Base-by-base conservation (phyloP, 2,113 vertebrate genomes). In the Prionailurus viverrinus region DNA sequence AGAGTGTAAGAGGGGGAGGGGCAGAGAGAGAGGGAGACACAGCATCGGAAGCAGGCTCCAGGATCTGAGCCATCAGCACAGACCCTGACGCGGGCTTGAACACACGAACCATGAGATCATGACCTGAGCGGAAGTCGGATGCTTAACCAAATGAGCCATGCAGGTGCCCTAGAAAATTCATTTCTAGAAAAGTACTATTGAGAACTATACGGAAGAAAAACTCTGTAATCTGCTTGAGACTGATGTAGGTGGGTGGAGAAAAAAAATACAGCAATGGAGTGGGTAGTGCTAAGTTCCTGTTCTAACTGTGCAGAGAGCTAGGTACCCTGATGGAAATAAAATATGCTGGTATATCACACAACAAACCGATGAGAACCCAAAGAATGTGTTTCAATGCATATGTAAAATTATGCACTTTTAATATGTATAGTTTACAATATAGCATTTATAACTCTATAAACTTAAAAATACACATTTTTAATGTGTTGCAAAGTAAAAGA, bases 401-500 rank as follows among this genome's bases (percentile, higher is more conserved):
- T 13, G 58, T n/a, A 79, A 31, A 39, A n/a, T 2, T 74, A 0
- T 18, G 29, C 2, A 16, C 41, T 65, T 89, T 4, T n/a, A 88
- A 33, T 19, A 53, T 9, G 4, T 39, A 16, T 2, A 39, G 48
- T 29, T 85, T 48, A 69, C 61, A 9, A 1, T 53, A 23, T 36
- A 58, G 27, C 41, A 66, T 55, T 65, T 78, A 12, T 33, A 48
- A 19, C 53, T 83, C 41, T 12, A 3, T 31, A 27, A 65, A 69
- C 15, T 41, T 76, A 71, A 65, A 85, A 89, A 51, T 41, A 61
- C 53, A 14, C 68, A 80, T 80, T 90, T 86, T 51, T 25, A 31
- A 86, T 73, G 31, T 89, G n/a, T 48, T 86, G 55, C 15, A 45
- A 63, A 48, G 45, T 41, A 31, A 86, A 96, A 95, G 71, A 76